Conservation (phyloP, 2,797 vertebrate genomes). For the Paedocypris micromegethes region DNA sequence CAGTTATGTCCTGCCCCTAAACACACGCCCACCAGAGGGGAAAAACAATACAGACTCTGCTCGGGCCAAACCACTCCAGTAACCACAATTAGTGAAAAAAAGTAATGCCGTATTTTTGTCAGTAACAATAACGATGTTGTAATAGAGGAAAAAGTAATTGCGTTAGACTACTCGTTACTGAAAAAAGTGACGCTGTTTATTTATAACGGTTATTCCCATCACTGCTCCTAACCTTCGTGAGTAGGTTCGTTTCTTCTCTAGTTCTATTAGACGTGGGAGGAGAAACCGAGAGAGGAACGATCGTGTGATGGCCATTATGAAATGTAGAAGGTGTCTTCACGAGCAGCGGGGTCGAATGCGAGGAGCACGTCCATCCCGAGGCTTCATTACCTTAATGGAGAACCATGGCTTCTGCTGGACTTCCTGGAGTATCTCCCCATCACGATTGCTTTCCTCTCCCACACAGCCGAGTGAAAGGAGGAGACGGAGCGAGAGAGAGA, state of each 20-base stretch:
- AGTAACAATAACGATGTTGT: too few relatives aligned
- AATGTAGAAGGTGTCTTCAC: constrained; percentile 66
- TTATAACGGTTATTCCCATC: too few relatives aligned
- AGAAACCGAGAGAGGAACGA: constrained; percentile 62
- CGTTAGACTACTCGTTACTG: too few relatives aligned
- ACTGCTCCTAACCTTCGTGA: too few relatives aligned
- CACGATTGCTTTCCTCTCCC: constrained; percentile 57
- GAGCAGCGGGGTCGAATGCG: constrained; percentile 68
- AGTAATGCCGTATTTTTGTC: too few relatives aligned
- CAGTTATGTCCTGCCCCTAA: too few relatives aligned
- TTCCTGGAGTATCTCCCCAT: constrained; percentile 68
- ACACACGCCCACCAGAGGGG: too few relatives aligned
- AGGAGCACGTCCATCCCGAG: constrained; percentile 67
- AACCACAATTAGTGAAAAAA: too few relatives aligned
- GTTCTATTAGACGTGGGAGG: constrained; percentile 49
- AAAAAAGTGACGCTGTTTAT: too few relatives aligned
- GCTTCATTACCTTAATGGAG: constrained; percentile 80
- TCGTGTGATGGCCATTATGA: constrained; percentile 73
- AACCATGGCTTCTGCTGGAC: constrained; percentile 73
- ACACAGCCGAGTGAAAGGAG: constrained; percentile 48
- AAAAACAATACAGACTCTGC: too few relatives aligned
- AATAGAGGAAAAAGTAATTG: too few relatives aligned
- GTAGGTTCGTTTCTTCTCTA: neutral
- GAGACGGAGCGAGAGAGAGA: neutral
- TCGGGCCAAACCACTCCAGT: too few relatives aligned